Evolutionary conservation across 2,113 vertebrate species (phyloP), one percentile per base, ranked within the genome.

Genomic region (Campylorhamphus procurvoides): DNA sequence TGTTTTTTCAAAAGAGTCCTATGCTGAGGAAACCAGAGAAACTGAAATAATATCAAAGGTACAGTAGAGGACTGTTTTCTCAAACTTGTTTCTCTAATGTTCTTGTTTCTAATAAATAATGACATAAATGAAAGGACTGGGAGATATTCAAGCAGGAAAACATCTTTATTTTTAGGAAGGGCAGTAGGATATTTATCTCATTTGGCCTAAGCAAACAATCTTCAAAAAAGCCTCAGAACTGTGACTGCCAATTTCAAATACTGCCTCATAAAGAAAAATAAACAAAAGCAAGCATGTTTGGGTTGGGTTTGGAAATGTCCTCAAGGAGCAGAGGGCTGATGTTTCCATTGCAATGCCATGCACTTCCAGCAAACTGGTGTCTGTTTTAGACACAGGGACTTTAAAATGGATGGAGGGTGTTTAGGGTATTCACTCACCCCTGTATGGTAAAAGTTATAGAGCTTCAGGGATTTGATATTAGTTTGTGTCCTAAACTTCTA

Each of bases 161-260:
- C 12, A 28, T 92, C 56, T 94, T 90, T 96, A 81, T 95, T 96
- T 97, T 95, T 93, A 92, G 83, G 88, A 66, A 96, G 76, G 53
- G 69, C 47, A 90, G 23, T 59, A 78, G 46, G n/a, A 40, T 81
- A 56, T 94, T 92, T 93, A 92, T 90, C 84, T 92, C n/a, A 69
- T 31, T 11, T 86, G 58, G 25, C 85, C 69, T 87, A 89, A 89
- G 72, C 56, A 96, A 96, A 84, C 52, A 92, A 27, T 75, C 88
- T 96, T 78, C 86, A 93, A 92, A 97, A 89, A 78, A 16, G 16
- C 62, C 90, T 87, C 73, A 84, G 83, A 92, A 89, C 77, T 76
- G 40, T 25, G 56, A 44, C 37, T 94, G 69, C 92, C 80, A 82
- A 78, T 81, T 94, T 76, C 68, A 90, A 92, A 92, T 68, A 33